phyloP scores from a whole-genome alignment of 2,888 invertebrate species.

The Amiota mariae region DNA sequence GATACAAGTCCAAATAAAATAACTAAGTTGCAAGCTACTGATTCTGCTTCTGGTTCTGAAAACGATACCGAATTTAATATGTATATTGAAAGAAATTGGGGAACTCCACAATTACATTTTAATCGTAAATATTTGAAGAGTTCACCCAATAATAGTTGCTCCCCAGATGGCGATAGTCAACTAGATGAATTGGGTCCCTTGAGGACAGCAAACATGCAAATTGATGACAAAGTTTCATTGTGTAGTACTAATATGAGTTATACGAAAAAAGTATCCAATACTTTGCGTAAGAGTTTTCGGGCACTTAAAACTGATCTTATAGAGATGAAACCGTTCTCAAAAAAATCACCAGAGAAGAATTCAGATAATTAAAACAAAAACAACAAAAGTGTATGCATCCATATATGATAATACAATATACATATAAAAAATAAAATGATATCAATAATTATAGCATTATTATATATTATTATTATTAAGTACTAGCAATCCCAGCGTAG shows the following conservation, averaged over 20 bases:
- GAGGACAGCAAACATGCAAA: slow-evolving; percentile 19
- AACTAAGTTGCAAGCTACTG: slow-evolving; percentile 30
- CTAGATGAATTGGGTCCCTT: slow-evolving; percentile 51
- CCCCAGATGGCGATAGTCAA: slow-evolving; percentile 42
- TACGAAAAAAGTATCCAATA: slow-evolving; percentile 65
- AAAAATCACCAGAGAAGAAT: slow-evolving; percentile 43
- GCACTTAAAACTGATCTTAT: slow-evolving; percentile 62
- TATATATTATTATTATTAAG: no score
- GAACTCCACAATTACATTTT: slow-evolving; percentile 70
- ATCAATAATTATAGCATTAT: no score
- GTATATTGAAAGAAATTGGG: slow-evolving; percentile 68
- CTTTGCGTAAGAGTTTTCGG: slow-evolving; percentile 69
- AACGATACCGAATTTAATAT: slow-evolving; percentile 56
- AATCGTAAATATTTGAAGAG: slow-evolving; percentile 69
- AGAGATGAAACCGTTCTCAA: slow-evolving; percentile 66
- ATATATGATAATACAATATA: neutral
- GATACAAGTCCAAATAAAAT: neutral
- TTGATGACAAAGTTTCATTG: slow-evolving; percentile 63
- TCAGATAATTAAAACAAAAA: slow-evolving; percentile 35
- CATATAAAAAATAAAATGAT: neutral
- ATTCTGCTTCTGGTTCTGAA: slow-evolving; percentile 51
- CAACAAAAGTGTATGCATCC: slow-evolving; percentile 17
- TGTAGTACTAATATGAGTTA: slow-evolving; percentile 66
- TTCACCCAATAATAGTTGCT: slow-evolving; percentile 50
- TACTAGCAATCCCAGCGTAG: no score